Evolutionary conservation across 2,797 vertebrate genomes (phyloP), one percentile per base, ranked within the genome.

Genomic region (Cheirogaleus major): DNA sequence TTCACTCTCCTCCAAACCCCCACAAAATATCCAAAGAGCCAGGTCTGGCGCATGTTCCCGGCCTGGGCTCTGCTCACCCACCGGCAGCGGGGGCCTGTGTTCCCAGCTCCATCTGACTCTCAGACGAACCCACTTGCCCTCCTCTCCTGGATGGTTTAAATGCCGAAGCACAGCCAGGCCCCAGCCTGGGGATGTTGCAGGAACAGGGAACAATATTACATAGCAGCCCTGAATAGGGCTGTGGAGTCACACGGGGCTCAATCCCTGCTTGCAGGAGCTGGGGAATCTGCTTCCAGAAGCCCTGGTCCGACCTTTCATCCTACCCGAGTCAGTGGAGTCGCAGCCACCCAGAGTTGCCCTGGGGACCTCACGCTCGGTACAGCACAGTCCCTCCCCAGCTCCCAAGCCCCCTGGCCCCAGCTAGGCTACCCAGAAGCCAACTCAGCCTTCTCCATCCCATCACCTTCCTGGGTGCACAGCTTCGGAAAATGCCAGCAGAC

Each of bases 141-240:
- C 1, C 30, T 52, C 72, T 96, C 72, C 59, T 15, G 52, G 75
- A n/a, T 72, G 41, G 27, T 57, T 55, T 75, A 50, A 89, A 32
- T n/a, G 45, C n/a, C 76, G 4, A 0, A 0, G 20, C 22, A 63
- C 17, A 55, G 35, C 48, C 45, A 18, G 78, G 73, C 10, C 18
- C 30, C 8, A 35, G 84, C n/a, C 1, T 13, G 13, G 45, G 65
- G 72, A 94, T 30, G 43, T 14, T 18, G 10, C 20, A 41, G 43
- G n/a, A 38, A 7, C 0, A 32, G 14, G 48, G 45, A 57, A 15
- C 4, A 8, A 59, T 18, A 43, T 57, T 20, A 12, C 67, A 61
- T 41, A 81, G n/a, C 50, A 41, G n/a, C 30, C 35, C 45, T 22
- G 11, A 43, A 35, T 10, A 35, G 22, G 52, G 27, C 14, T n/a